Base-by-base conservation (phyloP, 2,888 invertebrate species). In the Tenthredo scrophulariae region DNA sequence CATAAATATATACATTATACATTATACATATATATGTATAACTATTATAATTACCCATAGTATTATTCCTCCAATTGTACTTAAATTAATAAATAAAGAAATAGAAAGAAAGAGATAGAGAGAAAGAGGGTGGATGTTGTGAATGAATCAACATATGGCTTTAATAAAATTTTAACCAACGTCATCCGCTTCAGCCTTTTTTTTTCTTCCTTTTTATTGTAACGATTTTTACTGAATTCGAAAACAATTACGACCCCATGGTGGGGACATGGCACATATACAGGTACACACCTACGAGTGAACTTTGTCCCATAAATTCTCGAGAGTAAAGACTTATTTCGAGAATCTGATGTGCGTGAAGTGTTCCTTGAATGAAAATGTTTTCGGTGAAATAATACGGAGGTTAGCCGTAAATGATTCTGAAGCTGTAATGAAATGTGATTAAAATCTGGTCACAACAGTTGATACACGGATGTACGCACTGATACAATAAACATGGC, bases 181-280 rank as follows among this genome's bases (percentile, higher is more conserved):
- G 65, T 46, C 62, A 58, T 13, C 40, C n/a, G 86, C 88, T 91
- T 90, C 91, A 90, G 87, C 90, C 84, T 88, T 88, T 89, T 87
- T 87, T 86, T 87, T 88, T 88, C n/a, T 86, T 87, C 85, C 84
- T 88, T 86, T 84, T 79, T 86, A 37, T 37, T 86, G 26, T 74
- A 13, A 10, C 40, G 43, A 67, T 67, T 9, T 33, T 33, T 10
- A 33, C 9, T 22, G 10, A 10, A 22, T 22, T 22, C n/a, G 9
- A 62, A n/a, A 62, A 62, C 62, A 62, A 62, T 62, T 26, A 22
- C 22, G 50, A 18, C 5, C 2, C 13, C 43, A 13, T 13, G 43
- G 43, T 43, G 43, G 13, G 43, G 43, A 43, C 0, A 13, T 1
- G 43, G 43, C 13, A 43, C 13, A 43, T 43, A 43, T 2, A 43